phyloP scores from a whole-genome alignment of 2,797 vertebrate species.

The Esox lucius region DNA sequence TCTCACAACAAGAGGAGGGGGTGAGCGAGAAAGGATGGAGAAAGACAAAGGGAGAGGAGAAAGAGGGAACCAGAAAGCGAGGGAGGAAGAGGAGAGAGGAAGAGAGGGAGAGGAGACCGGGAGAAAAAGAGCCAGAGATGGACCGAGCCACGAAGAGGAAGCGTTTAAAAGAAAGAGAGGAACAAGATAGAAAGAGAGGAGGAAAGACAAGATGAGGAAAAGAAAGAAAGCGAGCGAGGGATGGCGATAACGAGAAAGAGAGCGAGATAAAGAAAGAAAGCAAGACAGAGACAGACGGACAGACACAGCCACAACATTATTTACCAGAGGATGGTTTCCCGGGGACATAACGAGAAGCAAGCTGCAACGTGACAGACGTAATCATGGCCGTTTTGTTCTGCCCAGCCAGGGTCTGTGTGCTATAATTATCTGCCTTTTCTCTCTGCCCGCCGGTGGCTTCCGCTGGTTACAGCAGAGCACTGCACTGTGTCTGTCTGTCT shows the following conservation, averaged over 20 bases:
- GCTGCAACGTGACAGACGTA: constrained; percentile 58
- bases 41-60: not conserved
- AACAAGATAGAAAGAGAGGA: not conserved
- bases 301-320: constrained; percentile 3
- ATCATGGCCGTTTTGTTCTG: constrained; percentile 60
- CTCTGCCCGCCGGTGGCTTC: not conserved
- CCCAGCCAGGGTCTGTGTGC: constrained; percentile 65
- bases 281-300: not conserved
- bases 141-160: not conserved
- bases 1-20: no score
- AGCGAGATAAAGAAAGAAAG: not conserved
- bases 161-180: no score
- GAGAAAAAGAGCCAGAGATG: no score
- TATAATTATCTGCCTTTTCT: constrained; percentile 39
- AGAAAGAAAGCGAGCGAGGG: no score
- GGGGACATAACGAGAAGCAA: constrained; percentile 4
- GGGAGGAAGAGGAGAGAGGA: not conserved
- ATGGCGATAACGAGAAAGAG: no score
- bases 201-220: no score
- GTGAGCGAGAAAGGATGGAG: not conserved
- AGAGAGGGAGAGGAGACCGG: not conserved
- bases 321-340: constrained; percentile 18
- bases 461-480: not conserved
- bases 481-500: not conserved
- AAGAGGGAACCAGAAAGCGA: not conserved